These are phyloP conservation scores for Gasterosteus aculeatus DNA, from an alignment of 2,113 vertebrate genomes.

Conservation along the genomic window DNA sequence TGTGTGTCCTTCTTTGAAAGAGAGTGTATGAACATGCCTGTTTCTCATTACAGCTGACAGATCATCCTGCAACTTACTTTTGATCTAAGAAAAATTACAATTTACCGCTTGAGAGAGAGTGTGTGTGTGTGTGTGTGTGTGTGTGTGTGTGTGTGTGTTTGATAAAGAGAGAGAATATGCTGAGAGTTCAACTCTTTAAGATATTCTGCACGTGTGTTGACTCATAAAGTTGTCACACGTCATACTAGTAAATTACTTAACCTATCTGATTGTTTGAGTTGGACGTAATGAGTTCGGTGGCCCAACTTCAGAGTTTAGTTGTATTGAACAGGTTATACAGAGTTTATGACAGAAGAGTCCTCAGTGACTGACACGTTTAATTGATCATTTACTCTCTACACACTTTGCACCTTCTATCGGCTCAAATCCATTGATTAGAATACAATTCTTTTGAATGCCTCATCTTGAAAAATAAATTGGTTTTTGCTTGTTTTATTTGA, in stretches of 20 bases:
- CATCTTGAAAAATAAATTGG: neutral
- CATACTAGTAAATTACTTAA: constrained; percentile 18
- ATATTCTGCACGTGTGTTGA: constrained; percentile 17
- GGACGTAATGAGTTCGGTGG: constrained; percentile 8
- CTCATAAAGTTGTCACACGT: constrained; percentile 37
- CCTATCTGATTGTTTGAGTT: constrained; percentile 5
- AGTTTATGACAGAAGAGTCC: neutral
- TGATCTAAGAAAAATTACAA: constrained; percentile 61
- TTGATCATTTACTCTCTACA: neutral
- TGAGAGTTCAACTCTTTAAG: constrained; percentile 27
- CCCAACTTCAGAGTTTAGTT: constrained; percentile 5
- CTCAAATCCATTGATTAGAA: neutral
- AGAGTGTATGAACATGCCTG: constrained; percentile 38
- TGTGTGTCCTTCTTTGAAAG: constrained; percentile 21
- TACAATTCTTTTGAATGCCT: neutral
- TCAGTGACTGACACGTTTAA: neutral
- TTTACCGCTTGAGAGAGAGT: constrained; percentile 52
- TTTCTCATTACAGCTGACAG: constrained; percentile 66
- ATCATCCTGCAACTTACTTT: constrained; percentile 42
- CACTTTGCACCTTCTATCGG: neutral
- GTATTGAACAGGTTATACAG: neutral
- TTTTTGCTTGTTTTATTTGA: neutral
- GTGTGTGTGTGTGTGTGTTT: constrained; percentile 3
- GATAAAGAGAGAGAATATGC: constrained; percentile 8
- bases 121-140: neutral